Evolutionary conservation across 2,888 invertebrate species (phyloP).

Genomic region (Hipparchia semele): DNA sequence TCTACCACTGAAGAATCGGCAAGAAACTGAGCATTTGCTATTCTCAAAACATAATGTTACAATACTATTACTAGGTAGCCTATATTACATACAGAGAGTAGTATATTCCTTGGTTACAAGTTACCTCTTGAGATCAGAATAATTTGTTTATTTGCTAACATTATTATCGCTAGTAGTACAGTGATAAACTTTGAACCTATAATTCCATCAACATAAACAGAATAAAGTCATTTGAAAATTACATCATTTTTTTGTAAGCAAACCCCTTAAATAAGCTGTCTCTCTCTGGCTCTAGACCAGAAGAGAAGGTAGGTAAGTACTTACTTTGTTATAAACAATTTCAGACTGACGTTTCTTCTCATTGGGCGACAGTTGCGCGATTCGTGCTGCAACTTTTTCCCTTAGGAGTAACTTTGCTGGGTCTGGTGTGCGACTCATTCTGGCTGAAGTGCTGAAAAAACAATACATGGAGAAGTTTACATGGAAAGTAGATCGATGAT

Average conservation of each 20-base stretch:
- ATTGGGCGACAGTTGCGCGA: constrained; percentile 61
- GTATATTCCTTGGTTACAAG: too few species aligned
- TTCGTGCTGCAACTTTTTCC: constrained; percentile 59
- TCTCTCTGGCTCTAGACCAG: too few species aligned
- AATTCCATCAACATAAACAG: background rate
- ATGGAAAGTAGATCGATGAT: too few species aligned
- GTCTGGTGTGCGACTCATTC: constrained; percentile 65
- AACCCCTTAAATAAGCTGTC: too few species aligned
- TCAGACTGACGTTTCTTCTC: constrained; percentile 70
- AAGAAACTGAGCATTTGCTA: too few species aligned
- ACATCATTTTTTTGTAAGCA: background rate
- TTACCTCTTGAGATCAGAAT: background rate
- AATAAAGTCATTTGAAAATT: background rate
- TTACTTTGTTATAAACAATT: constrained; percentile 69
- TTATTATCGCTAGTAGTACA: background rate
- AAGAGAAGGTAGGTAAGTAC: background rate
- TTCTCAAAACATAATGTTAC: too few species aligned
- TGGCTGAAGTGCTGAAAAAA: constrained; percentile 34
- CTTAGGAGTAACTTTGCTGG: constrained; percentile 66
- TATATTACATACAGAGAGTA: too few species aligned
- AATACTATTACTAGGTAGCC: too few species aligned
- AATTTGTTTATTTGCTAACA: background rate
- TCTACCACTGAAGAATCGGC: background rate
- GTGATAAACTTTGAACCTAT: constrained; percentile 6
- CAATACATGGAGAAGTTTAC: too few species aligned